Evolutionary conservation across 2,797 vertebrate species (phyloP), one percentile per base, ranked within the genome.

Genomic region (Myotis daubentonii): DNA sequence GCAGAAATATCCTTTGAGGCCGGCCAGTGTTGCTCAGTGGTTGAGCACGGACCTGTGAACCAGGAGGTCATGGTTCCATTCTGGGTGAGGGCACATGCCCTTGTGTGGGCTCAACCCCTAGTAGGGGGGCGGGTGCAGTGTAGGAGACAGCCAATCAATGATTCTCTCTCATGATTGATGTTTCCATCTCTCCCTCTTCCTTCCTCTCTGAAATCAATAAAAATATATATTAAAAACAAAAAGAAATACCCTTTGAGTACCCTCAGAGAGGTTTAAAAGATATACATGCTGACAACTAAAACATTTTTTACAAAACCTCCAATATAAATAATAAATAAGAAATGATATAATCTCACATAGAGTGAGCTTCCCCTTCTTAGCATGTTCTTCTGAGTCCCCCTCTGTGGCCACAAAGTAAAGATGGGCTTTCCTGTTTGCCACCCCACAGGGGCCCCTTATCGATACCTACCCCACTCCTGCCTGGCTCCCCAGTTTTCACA

Each of bases 381-480:
- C 49, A 17, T 17, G 16, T 51, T 17, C 49, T 51, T 51, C 16
- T 51, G 49, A 51, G 49, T 51, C 49, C 49, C 49, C 49, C 16
- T 17, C 49, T 51, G 16, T 17, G 5, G 16, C 49, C 49, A 51
- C 49, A 17, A 51, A 6, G 49, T 51, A 19, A 51, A 51, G 49
- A 51, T 51, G 49, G 49, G 4, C 49, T 89, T 22, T 28, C 11
- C 57, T 28, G 17, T 83, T 83, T n/a, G 3, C 19, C 38, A n/a
- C 4, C 3, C 49, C 66, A 25, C 28, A n/a, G 2, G 1, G 1
- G 2, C 0, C 25, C 28, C 65, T 60, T 47, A 17, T 19, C 6
- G 49, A 51, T 17, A 51, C 49, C 49, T 17, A 51, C 16, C 4
- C 0, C 33, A 10, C 9, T 65, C 12, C 36, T 70, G 49, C 3